Conservation (phyloP, 2,888 invertebrate genomes). For the Oscheius onirici region DNA sequence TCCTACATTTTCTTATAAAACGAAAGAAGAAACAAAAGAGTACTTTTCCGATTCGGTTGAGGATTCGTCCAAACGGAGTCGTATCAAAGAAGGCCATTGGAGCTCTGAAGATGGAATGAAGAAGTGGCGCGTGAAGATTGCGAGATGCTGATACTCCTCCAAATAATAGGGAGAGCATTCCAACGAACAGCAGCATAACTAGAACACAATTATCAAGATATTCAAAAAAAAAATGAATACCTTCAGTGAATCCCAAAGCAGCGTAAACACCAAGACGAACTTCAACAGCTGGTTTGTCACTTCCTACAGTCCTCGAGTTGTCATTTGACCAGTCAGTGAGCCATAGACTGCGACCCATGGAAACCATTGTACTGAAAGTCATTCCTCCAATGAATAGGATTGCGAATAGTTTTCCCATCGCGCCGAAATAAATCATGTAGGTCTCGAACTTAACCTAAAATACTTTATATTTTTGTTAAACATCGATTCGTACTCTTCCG, state of each 20-base stretch:
- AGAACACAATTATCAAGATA: neutral
- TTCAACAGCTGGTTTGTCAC: constrained; percentile 41
- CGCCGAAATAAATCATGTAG: constrained; percentile 65
- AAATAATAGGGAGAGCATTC: constrained; percentile 67
- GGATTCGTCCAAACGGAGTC: constrained; percentile 69
- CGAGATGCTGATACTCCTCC: constrained; percentile 67
- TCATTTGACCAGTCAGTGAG: constrained; percentile 71
- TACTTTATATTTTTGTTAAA: neutral
- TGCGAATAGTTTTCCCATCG: constrained; percentile 64
- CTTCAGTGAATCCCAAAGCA: constrained; percentile 67
- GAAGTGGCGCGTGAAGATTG: constrained; percentile 68
- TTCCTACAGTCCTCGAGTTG: constrained; percentile 46
- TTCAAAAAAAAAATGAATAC: constrained; percentile 38
- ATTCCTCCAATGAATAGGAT: constrained; percentile 63
- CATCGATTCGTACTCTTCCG: constrained; percentile 54
- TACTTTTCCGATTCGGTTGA: constrained; percentile 69
- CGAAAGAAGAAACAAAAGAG: neutral
- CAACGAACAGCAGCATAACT: constrained; percentile 66
- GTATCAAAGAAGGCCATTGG: constrained; percentile 71
- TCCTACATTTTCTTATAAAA: constrained; percentile 41
- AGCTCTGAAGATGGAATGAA: constrained; percentile 67
- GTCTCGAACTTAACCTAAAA: constrained; percentile 62
- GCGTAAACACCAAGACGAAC: constrained; percentile 68
- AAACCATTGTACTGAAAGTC: constrained; percentile 60
- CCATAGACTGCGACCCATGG: constrained; percentile 69